phyloP scores from a whole-genome alignment of 2,888 invertebrate species.

The Agonopterix alstromeriana region DNA sequence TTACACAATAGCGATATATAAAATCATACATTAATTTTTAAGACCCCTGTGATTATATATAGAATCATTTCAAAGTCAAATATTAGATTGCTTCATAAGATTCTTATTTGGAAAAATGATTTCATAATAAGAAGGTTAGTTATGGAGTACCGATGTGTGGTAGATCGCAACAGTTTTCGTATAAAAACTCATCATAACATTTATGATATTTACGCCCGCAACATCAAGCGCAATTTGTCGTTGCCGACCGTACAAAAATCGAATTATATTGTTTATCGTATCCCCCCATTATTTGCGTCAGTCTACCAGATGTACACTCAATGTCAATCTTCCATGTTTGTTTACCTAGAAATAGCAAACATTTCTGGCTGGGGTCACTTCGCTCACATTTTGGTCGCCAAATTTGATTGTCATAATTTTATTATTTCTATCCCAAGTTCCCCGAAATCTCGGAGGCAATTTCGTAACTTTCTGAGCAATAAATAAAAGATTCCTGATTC shows the following conservation, averaged over 20 bases:
- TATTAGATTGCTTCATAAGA: no score
- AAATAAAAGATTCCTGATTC: slow-evolving; percentile 10
- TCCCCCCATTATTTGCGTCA: slow-evolving; percentile 70
- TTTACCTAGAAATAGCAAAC: slow-evolving; percentile 73
- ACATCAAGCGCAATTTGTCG: slow-evolving; percentile 60
- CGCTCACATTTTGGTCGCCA: slow-evolving; percentile 46
- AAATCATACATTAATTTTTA: no score
- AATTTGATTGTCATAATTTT: slow-evolving; percentile 66
- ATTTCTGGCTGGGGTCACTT: slow-evolving; percentile 60
- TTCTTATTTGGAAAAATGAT: no score
- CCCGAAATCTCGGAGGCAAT: slow-evolving; percentile 33
- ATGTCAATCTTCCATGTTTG: slow-evolving; percentile 71
- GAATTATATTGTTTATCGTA: slow-evolving; percentile 67
- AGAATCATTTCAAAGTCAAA: no score
- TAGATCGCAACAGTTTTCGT: no score
- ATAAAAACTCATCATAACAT: no score
- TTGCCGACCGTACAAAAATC: slow-evolving; percentile 50
- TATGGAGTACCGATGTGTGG: no score
- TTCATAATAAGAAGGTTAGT: no score
- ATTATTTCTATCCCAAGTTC: slow-evolving; percentile 29
- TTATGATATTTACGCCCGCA: slow-evolving; percentile 1
- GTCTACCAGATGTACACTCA: slow-evolving; percentile 70
- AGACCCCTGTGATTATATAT: no score
- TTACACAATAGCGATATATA: no score
- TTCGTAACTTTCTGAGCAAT: slow-evolving; percentile 23